phyloP scores from a whole-genome alignment of 2,113 vertebrate genomes.

The Falcunculus frontatus region DNA sequence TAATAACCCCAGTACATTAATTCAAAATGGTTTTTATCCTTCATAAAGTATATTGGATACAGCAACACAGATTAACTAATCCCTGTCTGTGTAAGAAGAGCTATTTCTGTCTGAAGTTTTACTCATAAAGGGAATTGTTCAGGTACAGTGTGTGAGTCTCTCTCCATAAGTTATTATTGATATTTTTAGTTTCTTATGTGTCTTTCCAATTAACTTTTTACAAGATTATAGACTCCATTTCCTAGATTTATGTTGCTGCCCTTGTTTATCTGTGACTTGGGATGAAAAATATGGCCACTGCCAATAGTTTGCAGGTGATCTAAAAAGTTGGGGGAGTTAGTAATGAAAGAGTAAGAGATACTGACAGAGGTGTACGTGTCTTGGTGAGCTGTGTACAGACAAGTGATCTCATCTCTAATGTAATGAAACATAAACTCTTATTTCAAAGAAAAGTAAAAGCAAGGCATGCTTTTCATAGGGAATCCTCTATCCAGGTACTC shows the following conservation, averaged over 20 bases:
- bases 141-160: background rate
- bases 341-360: background rate
- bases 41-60: background rate
- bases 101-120: background rate
- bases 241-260: background rate
- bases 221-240: background rate
- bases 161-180: background rate
- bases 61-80: background rate
- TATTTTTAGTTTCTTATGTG: background rate
- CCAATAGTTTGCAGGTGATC: background rate
- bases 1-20: background rate
- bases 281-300: background rate
- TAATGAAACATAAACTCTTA: background rate
- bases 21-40: conserved; percentile 14
- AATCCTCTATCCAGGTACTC: background rate
- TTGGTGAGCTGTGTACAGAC: background rate
- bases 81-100: background rate
- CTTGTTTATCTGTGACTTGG: background rate
- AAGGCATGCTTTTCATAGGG: background rate
- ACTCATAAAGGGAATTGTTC: background rate
- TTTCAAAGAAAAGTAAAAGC: background rate
- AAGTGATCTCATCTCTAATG: background rate
- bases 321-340: background rate
- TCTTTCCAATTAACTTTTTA: background rate
- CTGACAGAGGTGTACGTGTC: background rate